Evolutionary conservation across 2,888 invertebrate genomes (phyloP), one percentile per base, ranked within the genome.

Genomic region (Coecobrya sp.): DNA sequence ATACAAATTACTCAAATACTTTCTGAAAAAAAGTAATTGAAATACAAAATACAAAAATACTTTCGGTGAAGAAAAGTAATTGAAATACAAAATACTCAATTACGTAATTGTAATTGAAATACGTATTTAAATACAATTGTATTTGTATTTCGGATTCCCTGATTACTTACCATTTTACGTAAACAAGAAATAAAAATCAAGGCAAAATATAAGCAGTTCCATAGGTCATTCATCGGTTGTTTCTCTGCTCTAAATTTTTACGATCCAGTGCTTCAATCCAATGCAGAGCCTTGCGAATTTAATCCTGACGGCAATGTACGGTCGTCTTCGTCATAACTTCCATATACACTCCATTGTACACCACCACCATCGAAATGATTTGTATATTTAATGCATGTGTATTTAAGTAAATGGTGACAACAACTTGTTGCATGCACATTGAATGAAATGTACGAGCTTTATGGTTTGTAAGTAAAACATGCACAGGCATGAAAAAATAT

Each of bases 191-290:
- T 4, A 65, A 65, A 65, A 65, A 5, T 27, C 65, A 65, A 65
- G 65, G 65, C 65, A 65, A 65, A 25, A 11, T 27, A 27, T 27
- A 65, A 65, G 8, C 16, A 25, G 19, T 65, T 65, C 65, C 65
- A 65, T 65, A 65, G 65, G 65, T 65, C 65, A 65, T 65, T 65
- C 65, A 65, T 65, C n/a, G 73, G 3, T 36, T 42, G 0, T 73
- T n/a, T 73, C 22, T 3, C 36, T 42, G 36, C 27, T 42, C 42
- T 42, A 73, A n/a, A 19, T 42, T 11, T 25, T 3, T 8, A 42
- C 16, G 7, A 73, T 73, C 68, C 62, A 62, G 27, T 68, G 27
- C 13, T 68, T 13, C 1, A 25, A 27, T 16, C 13, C 11, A 27
- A 4, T 13, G 52, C 16, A 55, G 1, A 55, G 7, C 2, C 55